These are phyloP conservation scores for Volucella inflata DNA, from an alignment of 2,888 invertebrate genomes.

Conservation along the genomic window DNA sequence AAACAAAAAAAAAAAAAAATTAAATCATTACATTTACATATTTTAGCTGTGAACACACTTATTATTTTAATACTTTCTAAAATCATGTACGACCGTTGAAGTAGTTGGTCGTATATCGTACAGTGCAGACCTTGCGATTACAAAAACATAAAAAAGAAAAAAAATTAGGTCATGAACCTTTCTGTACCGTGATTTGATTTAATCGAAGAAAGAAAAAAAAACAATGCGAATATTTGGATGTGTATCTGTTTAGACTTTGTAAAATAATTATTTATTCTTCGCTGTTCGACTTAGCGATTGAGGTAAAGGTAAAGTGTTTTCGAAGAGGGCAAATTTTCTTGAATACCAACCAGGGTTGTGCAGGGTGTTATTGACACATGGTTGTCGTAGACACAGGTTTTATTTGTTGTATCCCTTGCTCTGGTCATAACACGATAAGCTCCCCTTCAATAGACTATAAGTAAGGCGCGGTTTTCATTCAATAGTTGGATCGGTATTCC, in stretches of 20 bases:
- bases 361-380: too few species aligned
- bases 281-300: too few species aligned
- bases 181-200: conserved; percentile 13
- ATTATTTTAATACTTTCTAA: background rate
- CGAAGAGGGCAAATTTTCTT: too few species aligned
- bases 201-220: background rate
- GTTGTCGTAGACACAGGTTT: too few species aligned
- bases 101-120: conserved; percentile 20
- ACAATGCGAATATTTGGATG: conserved; percentile 10
- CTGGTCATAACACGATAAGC: too few species aligned
- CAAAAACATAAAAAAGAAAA: too few species aligned
- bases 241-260: background rate
- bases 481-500: too few species aligned
- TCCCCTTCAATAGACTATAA: too few species aligned
- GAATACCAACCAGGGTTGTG: too few species aligned
- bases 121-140: conserved; percentile 22
- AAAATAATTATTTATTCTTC: background rate
- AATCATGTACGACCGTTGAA: background rate
- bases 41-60: background rate
- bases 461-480: too few species aligned
- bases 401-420: too few species aligned
- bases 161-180: conserved; percentile 66
- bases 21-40: background rate
- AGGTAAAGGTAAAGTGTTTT: too few species aligned
- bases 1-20: background rate